These are phyloP conservation scores for Lampropteryx suffumata DNA, from an alignment of 2,888 invertebrate species.

Conservation along the genomic window DNA sequence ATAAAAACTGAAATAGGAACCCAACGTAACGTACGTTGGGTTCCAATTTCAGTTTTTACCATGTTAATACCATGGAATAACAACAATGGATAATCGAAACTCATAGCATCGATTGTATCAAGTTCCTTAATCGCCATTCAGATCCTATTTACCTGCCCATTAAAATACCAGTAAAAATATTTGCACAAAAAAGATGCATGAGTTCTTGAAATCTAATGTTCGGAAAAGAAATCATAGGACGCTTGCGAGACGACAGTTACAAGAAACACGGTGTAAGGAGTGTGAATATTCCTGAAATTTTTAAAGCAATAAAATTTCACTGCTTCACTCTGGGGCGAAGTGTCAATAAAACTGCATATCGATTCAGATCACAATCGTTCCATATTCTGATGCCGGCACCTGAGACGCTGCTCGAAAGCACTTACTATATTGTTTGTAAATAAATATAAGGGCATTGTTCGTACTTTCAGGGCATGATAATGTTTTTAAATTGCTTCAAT, in stretches of 20 bases:
- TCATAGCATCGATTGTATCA: too few species aligned
- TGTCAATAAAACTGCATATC: conserved; percentile 81
- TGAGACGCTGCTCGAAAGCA: conserved; percentile 70
- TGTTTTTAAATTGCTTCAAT: too few species aligned
- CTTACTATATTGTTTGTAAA: conserved; percentile 75
- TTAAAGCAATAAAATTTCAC: conserved; percentile 34
- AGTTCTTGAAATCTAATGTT: background rate
- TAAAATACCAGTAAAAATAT: too few species aligned
- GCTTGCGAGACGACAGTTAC: conserved; percentile 3
- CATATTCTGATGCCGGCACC: conserved; percentile 77
- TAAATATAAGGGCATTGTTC: conserved; percentile 34
- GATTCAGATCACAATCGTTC: conserved; percentile 78
- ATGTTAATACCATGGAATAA: too few species aligned
- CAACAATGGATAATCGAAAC: too few species aligned
- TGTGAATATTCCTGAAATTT: conserved; percentile 32
- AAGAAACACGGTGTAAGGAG: conserved; percentile 23
- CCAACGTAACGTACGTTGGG: too few species aligned
- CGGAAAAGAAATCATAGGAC: conserved; percentile 9
- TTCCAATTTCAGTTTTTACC: too few species aligned
- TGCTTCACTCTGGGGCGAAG: conserved; percentile 44
- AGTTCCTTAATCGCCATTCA: too few species aligned
- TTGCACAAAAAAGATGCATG: background rate
- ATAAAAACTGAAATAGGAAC: too few species aligned
- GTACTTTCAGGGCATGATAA: background rate
- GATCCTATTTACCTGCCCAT: too few species aligned